A percentile compares a stretch with the other conserved stretches of the same genome.
Evolutionary conservation across 2,797 vertebrate genomes (phyloP).

Genomic region (Aphelocoma californica): DNA sequence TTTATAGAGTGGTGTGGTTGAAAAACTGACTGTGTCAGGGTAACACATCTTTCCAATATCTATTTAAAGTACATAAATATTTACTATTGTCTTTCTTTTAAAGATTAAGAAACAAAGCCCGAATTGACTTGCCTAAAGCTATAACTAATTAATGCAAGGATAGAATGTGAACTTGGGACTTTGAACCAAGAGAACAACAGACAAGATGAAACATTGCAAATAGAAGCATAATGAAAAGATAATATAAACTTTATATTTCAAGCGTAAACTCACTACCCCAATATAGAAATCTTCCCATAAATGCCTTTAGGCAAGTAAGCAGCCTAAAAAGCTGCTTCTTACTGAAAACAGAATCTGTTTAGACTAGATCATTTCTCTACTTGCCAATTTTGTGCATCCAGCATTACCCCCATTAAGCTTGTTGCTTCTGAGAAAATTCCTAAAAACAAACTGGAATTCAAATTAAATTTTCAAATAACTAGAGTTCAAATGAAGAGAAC

Average conservation of each 20-base stretch:
- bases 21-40: background rate
- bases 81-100: conserved; percentile 4
- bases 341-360: background rate
- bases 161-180: conserved; percentile 7
- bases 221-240: background rate
- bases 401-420: background rate
- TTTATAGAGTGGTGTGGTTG: background rate
- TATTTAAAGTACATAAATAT: conserved; percentile 9
- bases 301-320: background rate
- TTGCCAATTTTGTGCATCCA: background rate
- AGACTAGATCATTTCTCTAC: background rate
- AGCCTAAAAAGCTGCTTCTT: background rate
- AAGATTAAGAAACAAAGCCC: background rate
- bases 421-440: background rate
- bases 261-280: background rate
- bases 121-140: conserved; percentile 5
- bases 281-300: background rate
- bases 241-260: conserved; percentile 12
- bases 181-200: conserved; percentile 5
- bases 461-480: background rate
- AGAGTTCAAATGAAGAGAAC: background rate
- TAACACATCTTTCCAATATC: background rate
- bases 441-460: background rate
- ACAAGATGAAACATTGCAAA: background rate
- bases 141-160: background rate